A percentile compares a stretch with the other conserved stretches of the same genome.
phyloP scores from a whole-genome alignment of 2,888 invertebrate species.

The Ptilodon capucinus region DNA sequence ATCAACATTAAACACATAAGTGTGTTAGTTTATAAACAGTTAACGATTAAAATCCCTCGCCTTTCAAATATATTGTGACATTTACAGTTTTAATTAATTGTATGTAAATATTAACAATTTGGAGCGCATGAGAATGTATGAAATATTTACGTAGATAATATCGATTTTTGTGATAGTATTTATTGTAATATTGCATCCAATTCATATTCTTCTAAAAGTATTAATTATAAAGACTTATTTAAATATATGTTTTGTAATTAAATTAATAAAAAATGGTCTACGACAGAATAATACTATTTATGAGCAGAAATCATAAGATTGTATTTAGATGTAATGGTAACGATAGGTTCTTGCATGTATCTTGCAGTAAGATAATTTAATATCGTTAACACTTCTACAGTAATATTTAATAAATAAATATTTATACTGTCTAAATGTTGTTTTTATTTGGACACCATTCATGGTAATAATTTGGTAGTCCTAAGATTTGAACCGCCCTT shows the following conservation, averaged over 20 bases:
- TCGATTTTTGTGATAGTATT: slow-evolving; percentile 35
- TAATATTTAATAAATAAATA: slow-evolving; percentile 35
- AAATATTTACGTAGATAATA: slow-evolving; percentile 18
- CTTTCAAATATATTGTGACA: slow-evolving; percentile 20
- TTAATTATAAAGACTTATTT: slow-evolving; percentile 30
- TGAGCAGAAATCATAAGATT: slow-evolving; percentile 51
- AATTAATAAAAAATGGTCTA: slow-evolving; percentile 1
- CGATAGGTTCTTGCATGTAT: slow-evolving; percentile 9
- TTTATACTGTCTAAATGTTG: slow-evolving; percentile 24
- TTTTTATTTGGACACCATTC: too few relatives aligned
- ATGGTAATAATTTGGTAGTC: too few relatives aligned
- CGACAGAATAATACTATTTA: slow-evolving; percentile 23
- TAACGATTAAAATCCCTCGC: too few relatives aligned
- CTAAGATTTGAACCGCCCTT: too few relatives aligned
- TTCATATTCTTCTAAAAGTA: slow-evolving; percentile 28
- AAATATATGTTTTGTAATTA: slow-evolving; percentile 21
- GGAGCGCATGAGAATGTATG: slow-evolving; percentile 19
- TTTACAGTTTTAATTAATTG: slow-evolving; percentile 15
- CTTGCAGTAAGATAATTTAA: neutral
- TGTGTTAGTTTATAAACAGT: too few relatives aligned
- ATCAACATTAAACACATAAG: neutral
- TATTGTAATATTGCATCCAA: slow-evolving; percentile 17
- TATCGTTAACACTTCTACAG: slow-evolving; percentile 5
- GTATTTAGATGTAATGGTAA: slow-evolving; percentile 19
- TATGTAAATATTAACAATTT: slow-evolving; percentile 19